A percentile compares a stretch with the other conserved stretches of the same genome.
phyloP scores from a whole-genome alignment of 2,113 vertebrate genomes.

The Pituophis catenifer region DNA sequence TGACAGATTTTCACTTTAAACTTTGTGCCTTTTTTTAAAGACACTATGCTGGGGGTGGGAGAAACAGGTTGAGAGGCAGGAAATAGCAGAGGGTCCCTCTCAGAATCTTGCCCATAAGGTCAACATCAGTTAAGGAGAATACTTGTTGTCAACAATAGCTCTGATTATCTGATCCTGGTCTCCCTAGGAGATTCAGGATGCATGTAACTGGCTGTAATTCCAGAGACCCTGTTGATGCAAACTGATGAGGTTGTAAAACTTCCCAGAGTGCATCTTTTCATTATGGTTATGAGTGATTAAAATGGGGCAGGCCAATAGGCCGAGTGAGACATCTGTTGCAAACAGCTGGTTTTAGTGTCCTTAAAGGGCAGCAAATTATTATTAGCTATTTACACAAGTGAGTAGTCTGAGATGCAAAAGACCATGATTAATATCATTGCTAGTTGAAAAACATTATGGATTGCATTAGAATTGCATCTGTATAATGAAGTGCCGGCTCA shows the following conservation, averaged over 20 bases:
- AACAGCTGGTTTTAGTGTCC: background rate
- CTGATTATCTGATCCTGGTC: background rate
- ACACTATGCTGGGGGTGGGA: background rate
- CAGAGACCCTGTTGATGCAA: background rate
- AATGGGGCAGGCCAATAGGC: background rate
- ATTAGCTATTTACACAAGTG: background rate
- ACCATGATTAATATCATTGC: background rate
- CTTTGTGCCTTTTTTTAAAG: background rate
- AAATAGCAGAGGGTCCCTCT: background rate
- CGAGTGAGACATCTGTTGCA: background rate
- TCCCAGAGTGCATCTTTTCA: background rate
- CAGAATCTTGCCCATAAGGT: background rate
- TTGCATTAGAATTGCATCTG: background rate
- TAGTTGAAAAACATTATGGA: background rate
- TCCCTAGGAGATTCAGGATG: background rate
- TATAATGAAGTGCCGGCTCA: background rate
- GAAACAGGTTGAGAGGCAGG: background rate
- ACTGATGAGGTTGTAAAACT: background rate
- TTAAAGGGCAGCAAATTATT: background rate
- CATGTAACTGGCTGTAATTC: background rate
- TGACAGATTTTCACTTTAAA: background rate
- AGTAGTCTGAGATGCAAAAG: background rate
- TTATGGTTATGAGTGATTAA: background rate
- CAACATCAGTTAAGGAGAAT: background rate
- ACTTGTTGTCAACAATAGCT: background rate